Conservation (phyloP, 1,140 invertebrate genomes). For the Cotesia typhae region DNA sequence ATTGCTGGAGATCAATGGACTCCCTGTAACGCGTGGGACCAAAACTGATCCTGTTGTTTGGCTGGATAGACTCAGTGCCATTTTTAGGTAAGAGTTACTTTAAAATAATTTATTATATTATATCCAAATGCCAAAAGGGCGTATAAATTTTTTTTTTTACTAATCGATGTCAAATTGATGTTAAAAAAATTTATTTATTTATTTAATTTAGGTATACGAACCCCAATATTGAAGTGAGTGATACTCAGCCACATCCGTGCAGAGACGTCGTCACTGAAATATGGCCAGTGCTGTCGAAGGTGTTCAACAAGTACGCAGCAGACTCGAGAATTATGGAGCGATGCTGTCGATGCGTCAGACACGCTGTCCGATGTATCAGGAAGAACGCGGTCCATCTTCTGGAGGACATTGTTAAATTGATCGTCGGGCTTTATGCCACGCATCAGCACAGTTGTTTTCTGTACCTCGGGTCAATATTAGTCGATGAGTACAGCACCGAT, state of each 20-base stretch:
- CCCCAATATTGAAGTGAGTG: slow-evolving; percentile 67
- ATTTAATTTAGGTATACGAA: slow-evolving; percentile 74
- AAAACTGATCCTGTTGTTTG: slow-evolving; percentile 88
- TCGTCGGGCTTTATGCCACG: slow-evolving; percentile 82
- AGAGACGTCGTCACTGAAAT: slow-evolving; percentile 79
- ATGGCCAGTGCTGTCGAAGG: slow-evolving; percentile 87
- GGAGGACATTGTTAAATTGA: slow-evolving; percentile 84
- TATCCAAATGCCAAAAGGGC: too few species aligned
- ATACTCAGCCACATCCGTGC: slow-evolving; percentile 80
- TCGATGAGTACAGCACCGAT: slow-evolving; percentile 89
- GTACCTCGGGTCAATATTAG: slow-evolving; percentile 93
- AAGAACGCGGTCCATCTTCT: slow-evolving; percentile 81
- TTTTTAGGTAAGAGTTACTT: slow-evolving; percentile 75
- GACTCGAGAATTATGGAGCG: slow-evolving; percentile 91
- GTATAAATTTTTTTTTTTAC: too few species aligned
- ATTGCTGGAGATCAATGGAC: slow-evolving; percentile 66
- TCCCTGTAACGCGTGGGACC: slow-evolving; percentile 58
- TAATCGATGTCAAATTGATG: too few species aligned
- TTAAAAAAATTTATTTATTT: too few species aligned
- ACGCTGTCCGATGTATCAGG: slow-evolving; percentile 86
- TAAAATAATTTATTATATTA: too few species aligned
- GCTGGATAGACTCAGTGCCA: slow-evolving; percentile 89
- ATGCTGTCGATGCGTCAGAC: slow-evolving; percentile 88
- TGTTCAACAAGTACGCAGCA: slow-evolving; percentile 80
- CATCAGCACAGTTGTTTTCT: slow-evolving; percentile 94